phyloP scores from a whole-genome alignment of 2,888 invertebrate species.

The Synanthedon myopaeformis region DNA sequence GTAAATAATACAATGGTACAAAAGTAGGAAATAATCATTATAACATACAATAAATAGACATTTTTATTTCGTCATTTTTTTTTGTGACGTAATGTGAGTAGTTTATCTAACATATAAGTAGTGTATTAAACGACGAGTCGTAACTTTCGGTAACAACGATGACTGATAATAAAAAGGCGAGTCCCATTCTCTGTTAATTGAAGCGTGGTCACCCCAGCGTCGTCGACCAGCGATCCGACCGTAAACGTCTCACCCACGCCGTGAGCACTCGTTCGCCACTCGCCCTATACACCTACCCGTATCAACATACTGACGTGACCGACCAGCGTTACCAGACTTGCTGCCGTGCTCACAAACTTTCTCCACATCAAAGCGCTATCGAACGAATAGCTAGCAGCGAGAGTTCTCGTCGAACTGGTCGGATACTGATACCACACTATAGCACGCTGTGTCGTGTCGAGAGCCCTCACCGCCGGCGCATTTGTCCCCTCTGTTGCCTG shows the following conservation, averaged over 20 bases:
- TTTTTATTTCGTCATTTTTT: too few species aligned
- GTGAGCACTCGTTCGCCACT: conserved; percentile 48
- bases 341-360: conserved; percentile 18
- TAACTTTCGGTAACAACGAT: not conserved
- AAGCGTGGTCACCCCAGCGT: conserved; percentile 33
- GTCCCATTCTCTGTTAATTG: not conserved
- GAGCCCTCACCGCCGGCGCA: conserved; percentile 54
- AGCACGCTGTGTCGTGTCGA: conserved; percentile 58
- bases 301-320: conserved; percentile 35
- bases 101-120: too few species aligned
- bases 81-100: too few species aligned
- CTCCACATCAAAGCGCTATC: conserved; percentile 4
- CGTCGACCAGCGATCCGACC: conserved; percentile 66
- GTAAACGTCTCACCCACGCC: conserved; percentile 68
- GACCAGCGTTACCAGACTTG: conserved; percentile 27
- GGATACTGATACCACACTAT: conserved; percentile 56
- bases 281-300: conserved; percentile 42
- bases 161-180: not conserved
- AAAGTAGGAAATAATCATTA: too few species aligned
- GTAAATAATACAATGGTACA: too few species aligned
- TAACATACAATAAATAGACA: too few species aligned
- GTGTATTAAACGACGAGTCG: not conserved
- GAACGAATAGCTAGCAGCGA: conserved; percentile 16
- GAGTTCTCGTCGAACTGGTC: conserved; percentile 28
- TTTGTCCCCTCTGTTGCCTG: conserved; percentile 36